phyloP scores from a whole-genome alignment of 2,113 vertebrate genomes.

The Hippolais icterina region DNA sequence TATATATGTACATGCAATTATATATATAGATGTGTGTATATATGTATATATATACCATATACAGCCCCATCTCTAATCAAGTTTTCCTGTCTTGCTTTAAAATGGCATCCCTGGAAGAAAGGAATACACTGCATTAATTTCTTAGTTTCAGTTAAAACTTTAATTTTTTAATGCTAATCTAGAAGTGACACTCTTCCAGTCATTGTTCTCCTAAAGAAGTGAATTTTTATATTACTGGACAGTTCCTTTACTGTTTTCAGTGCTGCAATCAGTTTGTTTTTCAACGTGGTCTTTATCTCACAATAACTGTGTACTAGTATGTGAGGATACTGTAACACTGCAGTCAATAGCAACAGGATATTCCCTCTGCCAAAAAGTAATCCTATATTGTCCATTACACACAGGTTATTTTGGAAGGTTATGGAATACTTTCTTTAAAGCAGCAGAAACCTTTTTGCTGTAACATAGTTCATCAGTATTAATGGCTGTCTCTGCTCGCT shows the following conservation, averaged over 20 bases:
- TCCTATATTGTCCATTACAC: conserved; percentile 34
- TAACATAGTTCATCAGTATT: neutral
- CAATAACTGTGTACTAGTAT: neutral
- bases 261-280: conserved; percentile 27
- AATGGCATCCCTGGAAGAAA: neutral
- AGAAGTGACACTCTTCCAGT: neutral
- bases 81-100: neutral
- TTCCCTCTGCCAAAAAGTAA: conserved; percentile 41
- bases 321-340: conserved; percentile 31
- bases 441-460: neutral
- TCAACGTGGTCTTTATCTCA: conserved; percentile 33
- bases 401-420: conserved; percentile 21
- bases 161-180: neutral
- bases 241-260: conserved; percentile 27
- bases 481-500: neutral
- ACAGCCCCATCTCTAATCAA: neutral
- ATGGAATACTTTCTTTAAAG: conserved; percentile 34
- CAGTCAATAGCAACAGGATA: conserved; percentile 53
- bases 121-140: neutral
- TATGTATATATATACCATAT: neutral
- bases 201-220: conserved; percentile 12
- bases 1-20: neutral
- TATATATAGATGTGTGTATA: rapidly evolving
- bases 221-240: conserved; percentile 6
- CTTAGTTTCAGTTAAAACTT: neutral